These are phyloP conservation scores for Biston stratarius DNA, from an alignment of 2,888 invertebrate genomes.

Conservation along the genomic window DNA sequence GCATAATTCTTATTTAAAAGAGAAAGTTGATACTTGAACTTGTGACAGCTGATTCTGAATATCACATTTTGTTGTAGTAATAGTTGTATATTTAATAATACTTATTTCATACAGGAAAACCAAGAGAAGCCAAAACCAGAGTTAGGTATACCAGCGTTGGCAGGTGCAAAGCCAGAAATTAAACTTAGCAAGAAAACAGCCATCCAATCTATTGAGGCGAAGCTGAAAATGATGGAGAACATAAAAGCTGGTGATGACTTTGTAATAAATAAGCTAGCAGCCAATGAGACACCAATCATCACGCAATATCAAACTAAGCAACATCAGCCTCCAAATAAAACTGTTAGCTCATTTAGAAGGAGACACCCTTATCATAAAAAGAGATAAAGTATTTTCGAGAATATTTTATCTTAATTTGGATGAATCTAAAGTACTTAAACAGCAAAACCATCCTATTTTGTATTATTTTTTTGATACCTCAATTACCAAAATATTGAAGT, in stretches of 20 bases:
- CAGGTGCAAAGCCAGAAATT: constrained; percentile 87
- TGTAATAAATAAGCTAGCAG: constrained; percentile 90
- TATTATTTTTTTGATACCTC: not conserved
- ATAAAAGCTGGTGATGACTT: constrained; percentile 90
- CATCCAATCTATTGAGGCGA: constrained; percentile 95
- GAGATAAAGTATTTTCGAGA: constrained; percentile 60
- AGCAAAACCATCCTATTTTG: not conserved
- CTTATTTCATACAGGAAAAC: constrained; percentile 88
- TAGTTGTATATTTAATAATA: no score
- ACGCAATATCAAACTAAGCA: constrained; percentile 89
- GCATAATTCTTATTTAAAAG: no score
- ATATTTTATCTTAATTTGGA: not conserved
- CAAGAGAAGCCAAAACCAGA: constrained; percentile 91
- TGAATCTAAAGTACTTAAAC: constrained; percentile 3
- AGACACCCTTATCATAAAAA: constrained; percentile 82
- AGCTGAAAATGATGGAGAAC: constrained; percentile 92
- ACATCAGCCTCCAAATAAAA: constrained; percentile 71
- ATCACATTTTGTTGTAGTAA: no score
- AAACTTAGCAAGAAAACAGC: constrained; percentile 92
- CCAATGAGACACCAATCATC: constrained; percentile 89
- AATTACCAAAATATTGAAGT: not conserved
- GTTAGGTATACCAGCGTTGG: constrained; percentile 91
- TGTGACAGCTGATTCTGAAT: no score
- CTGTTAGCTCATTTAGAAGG: constrained; percentile 70
- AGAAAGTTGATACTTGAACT: no score